These are phyloP conservation scores for Urocitellus parryii DNA, from an alignment of 2,113 vertebrate species.

Conservation along the genomic window DNA sequence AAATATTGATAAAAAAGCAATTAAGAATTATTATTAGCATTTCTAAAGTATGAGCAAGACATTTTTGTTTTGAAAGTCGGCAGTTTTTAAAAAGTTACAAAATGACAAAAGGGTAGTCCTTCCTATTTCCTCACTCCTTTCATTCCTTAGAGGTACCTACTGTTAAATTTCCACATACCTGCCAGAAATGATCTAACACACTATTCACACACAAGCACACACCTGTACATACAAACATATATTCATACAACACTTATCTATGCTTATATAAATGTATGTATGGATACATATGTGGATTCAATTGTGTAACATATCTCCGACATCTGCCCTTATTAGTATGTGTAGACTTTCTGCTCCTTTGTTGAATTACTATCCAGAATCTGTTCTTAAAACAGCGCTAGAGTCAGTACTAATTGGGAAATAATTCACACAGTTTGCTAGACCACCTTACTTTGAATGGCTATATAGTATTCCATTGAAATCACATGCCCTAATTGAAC, in stretches of 20 bases:
- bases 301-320: background rate
- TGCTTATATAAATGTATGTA: background rate
- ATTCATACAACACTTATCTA: background rate
- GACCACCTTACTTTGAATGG: background rate
- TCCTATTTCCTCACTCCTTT: background rate
- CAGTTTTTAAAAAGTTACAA: background rate
- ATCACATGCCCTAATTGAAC: background rate
- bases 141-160: background rate
- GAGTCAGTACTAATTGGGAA: slow-evolving; percentile 40
- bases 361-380: background rate
- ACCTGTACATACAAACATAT: background rate
- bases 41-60: slow-evolving; percentile 5
- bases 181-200: background rate
- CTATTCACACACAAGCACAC: background rate
- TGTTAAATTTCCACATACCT: background rate
- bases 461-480: background rate
- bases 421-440: slow-evolving; percentile 33
- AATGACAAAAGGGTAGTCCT: background rate
- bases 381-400: background rate
- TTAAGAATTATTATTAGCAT: background rate
- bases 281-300: background rate
- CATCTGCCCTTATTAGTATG: background rate
- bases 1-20: background rate
- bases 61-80: slow-evolving; percentile 36
- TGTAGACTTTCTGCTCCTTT: background rate